phyloP scores from a whole-genome alignment of 2,113 vertebrate genomes.

The Sapayoa aenigma region DNA sequence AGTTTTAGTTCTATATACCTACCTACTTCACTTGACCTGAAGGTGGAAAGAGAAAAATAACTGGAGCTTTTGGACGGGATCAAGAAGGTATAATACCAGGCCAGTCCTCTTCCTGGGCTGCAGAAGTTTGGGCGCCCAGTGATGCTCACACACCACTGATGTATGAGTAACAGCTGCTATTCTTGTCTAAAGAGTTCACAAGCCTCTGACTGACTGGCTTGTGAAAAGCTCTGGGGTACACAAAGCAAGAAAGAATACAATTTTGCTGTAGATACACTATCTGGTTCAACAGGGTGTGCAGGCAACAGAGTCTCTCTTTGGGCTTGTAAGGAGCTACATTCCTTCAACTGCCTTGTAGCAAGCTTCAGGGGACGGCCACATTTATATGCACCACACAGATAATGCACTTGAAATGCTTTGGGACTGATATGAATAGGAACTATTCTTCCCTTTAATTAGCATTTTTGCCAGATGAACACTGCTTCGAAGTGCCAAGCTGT shows the following conservation, averaged over 20 bases:
- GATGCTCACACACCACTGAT: neutral
- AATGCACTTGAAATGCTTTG: conserved; percentile 54
- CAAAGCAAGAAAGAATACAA: fast-evolving
- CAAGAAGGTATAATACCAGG: neutral
- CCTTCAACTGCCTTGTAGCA: neutral
- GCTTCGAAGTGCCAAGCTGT: conserved; percentile 48
- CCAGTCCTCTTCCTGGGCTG: neutral
- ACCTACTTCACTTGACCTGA: neutral
- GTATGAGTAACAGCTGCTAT: neutral
- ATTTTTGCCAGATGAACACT: conserved; percentile 68
- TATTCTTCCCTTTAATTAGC: conserved; percentile 71
- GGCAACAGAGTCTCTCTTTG: neutral
- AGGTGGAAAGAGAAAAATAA: neutral
- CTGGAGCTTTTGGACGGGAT: neutral
- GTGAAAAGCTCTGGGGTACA: neutral
- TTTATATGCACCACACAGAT: conserved; percentile 58
- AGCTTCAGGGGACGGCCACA: conserved; percentile 23
- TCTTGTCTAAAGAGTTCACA: neutral
- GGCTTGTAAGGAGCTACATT: conserved; percentile 28
- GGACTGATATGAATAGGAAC: conserved; percentile 66
- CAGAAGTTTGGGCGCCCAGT: neutral
- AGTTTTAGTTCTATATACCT: neutral
- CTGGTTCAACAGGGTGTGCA: neutral
- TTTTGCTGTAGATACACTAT: too few relatives aligned
- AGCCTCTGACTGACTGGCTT: neutral